A percentile compares a stretch with the other conserved stretches of the same genome.
Conservation (phyloP, 1,140 invertebrate species). For the Portunus trituberculatus region DNA sequence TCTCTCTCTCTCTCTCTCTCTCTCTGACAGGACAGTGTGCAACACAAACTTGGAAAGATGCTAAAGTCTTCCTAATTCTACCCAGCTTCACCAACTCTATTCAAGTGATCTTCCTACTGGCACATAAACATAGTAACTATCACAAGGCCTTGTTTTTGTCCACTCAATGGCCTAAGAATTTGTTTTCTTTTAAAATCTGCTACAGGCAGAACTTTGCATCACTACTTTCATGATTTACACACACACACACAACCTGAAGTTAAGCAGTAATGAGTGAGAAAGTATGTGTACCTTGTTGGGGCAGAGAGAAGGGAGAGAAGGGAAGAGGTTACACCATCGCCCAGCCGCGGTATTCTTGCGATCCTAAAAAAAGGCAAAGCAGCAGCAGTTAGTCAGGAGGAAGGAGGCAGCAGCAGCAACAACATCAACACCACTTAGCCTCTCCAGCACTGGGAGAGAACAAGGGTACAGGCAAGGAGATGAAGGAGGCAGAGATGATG, state of each 20-base stretch:
- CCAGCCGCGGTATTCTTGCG: constrained; percentile 60
- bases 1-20: no score
- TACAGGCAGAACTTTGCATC: no score
- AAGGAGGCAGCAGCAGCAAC: constrained; percentile 21
- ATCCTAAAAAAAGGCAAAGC: constrained; percentile 47
- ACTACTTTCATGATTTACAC: not conserved
- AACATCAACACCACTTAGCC: not conserved
- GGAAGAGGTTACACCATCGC: constrained; percentile 56
- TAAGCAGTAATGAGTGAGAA: not conserved
- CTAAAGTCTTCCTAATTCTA: no score
- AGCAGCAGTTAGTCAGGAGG: constrained; percentile 35
- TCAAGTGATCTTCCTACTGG: no score
- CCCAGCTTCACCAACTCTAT: no score
- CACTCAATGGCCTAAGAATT: no score
- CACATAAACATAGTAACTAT: no score
- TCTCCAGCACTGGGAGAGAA: not conserved
- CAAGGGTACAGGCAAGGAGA: not conserved
- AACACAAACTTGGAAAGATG: no score
- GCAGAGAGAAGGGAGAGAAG: constrained; percentile 45
- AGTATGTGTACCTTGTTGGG: constrained; percentile 45
- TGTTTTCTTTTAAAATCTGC: no score
- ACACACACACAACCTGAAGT: constrained; percentile 26
- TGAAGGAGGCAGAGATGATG: not conserved
- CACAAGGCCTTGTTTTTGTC: no score
- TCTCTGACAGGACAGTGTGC: no score